Evolutionary conservation across 2,888 invertebrate species (phyloP).

Genomic region (Acrocera orbiculus): DNA sequence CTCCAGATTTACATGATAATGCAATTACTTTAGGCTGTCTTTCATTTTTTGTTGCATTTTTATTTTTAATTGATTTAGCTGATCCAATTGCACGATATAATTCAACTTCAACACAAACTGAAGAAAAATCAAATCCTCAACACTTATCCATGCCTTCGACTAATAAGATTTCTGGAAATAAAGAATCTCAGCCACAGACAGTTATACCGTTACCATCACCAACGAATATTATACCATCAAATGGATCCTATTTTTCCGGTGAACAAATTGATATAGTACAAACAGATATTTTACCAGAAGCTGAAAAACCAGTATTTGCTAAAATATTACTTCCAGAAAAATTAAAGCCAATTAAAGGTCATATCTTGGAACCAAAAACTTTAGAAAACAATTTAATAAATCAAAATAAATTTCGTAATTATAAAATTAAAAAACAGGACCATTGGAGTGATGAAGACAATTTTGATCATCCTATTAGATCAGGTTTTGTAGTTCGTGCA

Average conservation of each 20-base stretch:
- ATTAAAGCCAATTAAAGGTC: conserved; percentile 4
- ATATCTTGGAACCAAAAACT: conserved; percentile 4
- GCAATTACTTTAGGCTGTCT: conserved; percentile 14
- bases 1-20: conserved; percentile 14
- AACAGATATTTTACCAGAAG: conserved; percentile 10
- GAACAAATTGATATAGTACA: conserved; percentile 13
- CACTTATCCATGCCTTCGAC: conserved; percentile 6
- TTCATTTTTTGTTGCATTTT: conserved; percentile 14
- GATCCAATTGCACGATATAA: conserved; percentile 11
- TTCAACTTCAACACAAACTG: conserved; percentile 13
- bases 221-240: conserved; percentile 7
- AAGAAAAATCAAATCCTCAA: conserved; percentile 7
- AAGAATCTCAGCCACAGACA: too few relatives aligned
- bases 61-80: conserved; percentile 14
- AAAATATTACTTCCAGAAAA: conserved; percentile 12
- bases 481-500: conserved; percentile 13
- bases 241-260: conserved; percentile 11
- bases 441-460: conserved; percentile 4
- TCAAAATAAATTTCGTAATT: neutral
- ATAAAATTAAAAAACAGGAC: neutral
- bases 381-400: neutral
- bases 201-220: conserved; percentile 9
- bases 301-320: conserved; percentile 13
- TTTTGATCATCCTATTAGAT: conserved; percentile 6
- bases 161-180: neutral